Conservation (phyloP, 2,888 invertebrate species). For the Thera britannica region DNA sequence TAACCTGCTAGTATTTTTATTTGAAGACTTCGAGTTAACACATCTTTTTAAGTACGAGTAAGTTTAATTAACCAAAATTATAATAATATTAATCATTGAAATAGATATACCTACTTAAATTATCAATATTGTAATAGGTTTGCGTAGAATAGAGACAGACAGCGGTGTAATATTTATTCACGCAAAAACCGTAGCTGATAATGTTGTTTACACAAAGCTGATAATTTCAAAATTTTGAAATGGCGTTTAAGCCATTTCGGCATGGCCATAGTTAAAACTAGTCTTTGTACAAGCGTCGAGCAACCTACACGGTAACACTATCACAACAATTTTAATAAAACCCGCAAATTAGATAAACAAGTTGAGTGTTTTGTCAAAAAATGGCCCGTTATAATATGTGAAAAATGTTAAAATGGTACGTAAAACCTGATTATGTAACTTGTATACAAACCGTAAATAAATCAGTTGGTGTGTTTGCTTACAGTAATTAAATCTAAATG, state of each 20-base stretch:
- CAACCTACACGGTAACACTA: slow-evolving; percentile 18
- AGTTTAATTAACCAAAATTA: no score
- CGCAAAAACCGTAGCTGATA: slow-evolving; percentile 26
- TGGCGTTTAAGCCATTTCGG: slow-evolving; percentile 37
- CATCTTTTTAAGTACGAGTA: no score
- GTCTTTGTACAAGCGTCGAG: slow-evolving; percentile 34
- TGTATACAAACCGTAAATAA: background rate
- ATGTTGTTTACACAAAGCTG: slow-evolving; percentile 26
- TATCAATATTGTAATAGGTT: no score
- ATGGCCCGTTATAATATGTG: slow-evolving; percentile 12
- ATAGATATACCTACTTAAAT: no score
- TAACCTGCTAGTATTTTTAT: no score
- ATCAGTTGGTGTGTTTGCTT: no score
- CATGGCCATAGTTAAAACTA: slow-evolving; percentile 26
- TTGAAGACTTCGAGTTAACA: no score
- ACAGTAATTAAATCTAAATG: background rate
- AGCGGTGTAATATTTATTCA: background rate
- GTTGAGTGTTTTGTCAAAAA: background rate
- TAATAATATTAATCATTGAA: no score
- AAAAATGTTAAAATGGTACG: background rate
- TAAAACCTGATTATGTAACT: slow-evolving; percentile 13
- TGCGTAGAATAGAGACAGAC: no score
- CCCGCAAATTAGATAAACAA: slow-evolving; percentile 5
- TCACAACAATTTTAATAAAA: slow-evolving; percentile 21
- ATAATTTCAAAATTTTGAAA: slow-evolving; percentile 35